Evolutionary conservation across 2,888 invertebrate genomes (phyloP).

Genomic region (Platynereis dumerilii): DNA sequence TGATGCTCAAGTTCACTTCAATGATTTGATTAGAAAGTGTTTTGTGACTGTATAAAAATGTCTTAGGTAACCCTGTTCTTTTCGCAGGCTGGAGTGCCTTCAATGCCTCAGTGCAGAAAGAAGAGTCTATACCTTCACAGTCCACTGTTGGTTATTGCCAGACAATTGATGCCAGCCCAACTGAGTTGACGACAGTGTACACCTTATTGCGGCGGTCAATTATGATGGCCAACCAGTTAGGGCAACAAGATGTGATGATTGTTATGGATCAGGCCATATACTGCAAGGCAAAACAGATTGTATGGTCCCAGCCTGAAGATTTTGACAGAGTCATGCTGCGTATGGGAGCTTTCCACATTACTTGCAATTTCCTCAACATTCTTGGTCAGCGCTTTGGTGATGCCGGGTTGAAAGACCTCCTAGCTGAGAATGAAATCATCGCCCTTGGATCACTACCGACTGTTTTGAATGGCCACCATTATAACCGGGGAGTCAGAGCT

Average conservation of each 20-base stretch:
- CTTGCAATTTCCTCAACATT: not conserved
- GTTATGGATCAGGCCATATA: constrained; percentile 18
- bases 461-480: constrained; percentile 16
- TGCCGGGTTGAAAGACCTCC: constrained; percentile 15
- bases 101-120: too few relatives aligned
- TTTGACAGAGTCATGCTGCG: not conserved
- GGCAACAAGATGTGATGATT: not conserved
- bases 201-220: too few relatives aligned
- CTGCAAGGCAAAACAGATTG: constrained; percentile 14
- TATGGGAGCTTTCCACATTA: not conserved
- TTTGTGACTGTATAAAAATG: too few relatives aligned
- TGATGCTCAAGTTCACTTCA: too few relatives aligned
- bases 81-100: too few relatives aligned
- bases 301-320: not conserved
- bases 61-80: too few relatives aligned
- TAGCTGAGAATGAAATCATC: constrained; percentile 11
- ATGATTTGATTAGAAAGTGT: too few relatives aligned
- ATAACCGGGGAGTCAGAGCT: constrained; percentile 11
- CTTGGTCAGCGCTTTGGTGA: constrained; percentile 13
- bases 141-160: too few relatives aligned
- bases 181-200: too few relatives aligned
- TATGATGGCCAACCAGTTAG: constrained; percentile 2
- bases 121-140: too few relatives aligned
- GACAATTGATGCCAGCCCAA: too few relatives aligned
- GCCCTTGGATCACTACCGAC: constrained; percentile 9